Evolutionary conservation across 2,888 invertebrate species (phyloP).

Genomic region (Patella pellucida): DNA sequence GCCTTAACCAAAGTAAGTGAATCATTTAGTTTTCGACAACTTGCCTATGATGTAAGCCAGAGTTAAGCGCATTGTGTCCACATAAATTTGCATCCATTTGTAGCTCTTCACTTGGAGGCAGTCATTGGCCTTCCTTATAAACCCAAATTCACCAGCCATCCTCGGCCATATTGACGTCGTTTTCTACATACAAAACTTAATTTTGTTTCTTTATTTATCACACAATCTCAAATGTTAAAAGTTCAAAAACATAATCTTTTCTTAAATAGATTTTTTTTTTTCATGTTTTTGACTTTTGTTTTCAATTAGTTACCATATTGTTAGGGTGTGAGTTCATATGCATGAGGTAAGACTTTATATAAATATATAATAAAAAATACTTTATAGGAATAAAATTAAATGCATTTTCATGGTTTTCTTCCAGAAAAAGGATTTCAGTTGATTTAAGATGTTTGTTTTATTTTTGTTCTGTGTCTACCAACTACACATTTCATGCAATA

Average conservation of each 20-base stretch:
- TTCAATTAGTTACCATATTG: no score
- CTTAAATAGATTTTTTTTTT: not conserved
- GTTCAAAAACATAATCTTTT: not conserved
- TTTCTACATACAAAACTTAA: not conserved
- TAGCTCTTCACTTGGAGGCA: not conserved
- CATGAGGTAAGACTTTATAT: no score
- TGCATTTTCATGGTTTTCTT: no score
- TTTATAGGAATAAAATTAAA: no score
- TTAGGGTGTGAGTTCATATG: no score
- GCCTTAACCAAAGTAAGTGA: not conserved
- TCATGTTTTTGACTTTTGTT: no score
- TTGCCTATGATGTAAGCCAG: conserved; percentile 1
- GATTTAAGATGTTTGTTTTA: no score
- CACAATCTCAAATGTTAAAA: no score
- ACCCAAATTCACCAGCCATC: not conserved
- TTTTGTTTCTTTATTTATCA: not conserved
- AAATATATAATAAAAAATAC: no score
- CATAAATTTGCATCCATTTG: conserved; percentile 2
- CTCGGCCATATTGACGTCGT: not conserved
- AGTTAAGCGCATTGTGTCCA: not conserved
- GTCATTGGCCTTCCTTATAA: not conserved
- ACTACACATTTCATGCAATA: no score
- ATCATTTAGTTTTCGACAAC: not conserved
- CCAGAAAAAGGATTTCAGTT: no score
- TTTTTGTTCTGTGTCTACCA: no score